Evolutionary conservation across 2,113 vertebrate species (phyloP).

Genomic region (Saccopteryx bilineata): DNA sequence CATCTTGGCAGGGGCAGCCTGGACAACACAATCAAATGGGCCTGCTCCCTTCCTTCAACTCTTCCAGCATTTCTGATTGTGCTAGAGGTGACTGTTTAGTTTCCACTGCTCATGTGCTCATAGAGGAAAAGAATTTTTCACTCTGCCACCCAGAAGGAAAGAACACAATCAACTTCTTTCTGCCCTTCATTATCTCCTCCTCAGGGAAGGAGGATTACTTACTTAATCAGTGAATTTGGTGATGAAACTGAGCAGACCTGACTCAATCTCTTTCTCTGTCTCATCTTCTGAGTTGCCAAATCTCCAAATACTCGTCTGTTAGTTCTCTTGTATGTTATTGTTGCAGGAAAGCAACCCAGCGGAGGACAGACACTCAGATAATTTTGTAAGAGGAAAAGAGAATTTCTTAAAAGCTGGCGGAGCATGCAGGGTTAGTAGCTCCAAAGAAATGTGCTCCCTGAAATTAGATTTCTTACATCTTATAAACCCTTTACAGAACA

Average conservation of each 20-base stretch:
- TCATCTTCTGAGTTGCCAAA: neutral
- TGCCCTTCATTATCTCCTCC: neutral
- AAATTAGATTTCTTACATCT: too few species aligned
- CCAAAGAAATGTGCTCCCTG: too few species aligned
- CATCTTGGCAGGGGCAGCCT: neutral
- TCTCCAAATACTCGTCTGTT: neutral
- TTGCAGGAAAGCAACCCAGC: too few species aligned
- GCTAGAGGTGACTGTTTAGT: neutral
- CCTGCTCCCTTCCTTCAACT: neutral
- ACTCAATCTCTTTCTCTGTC: neutral
- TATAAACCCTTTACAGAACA: too few species aligned
- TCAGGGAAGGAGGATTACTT: neutral
- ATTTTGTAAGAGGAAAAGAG: too few species aligned
- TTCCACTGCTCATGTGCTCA: neutral
- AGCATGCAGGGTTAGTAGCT: too few species aligned
- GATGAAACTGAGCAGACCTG: neutral
- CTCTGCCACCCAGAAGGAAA: neutral
- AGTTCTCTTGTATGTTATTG: too few species aligned
- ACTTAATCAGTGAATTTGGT: neutral
- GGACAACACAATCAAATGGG: neutral
- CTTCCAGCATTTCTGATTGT: neutral
- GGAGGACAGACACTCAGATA: too few species aligned
- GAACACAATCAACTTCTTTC: neutral
- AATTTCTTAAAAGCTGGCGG: too few species aligned
- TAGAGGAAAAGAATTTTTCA: neutral